Percentiles rank a stretch among this genome's conserved stretches.
These are phyloP conservation scores for Ailuropoda melanoleuca DNA, from an alignment of 2,113 vertebrate genomes.

Conservation along the genomic window DNA sequence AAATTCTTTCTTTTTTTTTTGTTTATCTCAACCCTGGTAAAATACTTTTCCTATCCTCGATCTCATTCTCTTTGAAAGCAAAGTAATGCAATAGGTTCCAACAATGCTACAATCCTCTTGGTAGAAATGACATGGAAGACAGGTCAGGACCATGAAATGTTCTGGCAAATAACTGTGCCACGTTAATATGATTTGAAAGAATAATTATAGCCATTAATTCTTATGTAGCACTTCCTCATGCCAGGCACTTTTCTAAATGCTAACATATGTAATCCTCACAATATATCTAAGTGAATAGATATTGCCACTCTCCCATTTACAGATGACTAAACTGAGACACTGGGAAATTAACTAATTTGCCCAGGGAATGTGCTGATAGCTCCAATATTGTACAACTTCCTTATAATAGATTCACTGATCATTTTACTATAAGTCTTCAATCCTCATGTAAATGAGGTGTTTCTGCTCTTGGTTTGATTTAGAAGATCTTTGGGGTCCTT, in stretches of 20 bases:
- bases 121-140: neutral
- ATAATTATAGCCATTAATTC: neutral
- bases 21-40: neutral
- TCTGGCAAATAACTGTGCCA: neutral
- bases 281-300: neutral
- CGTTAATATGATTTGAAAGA: neutral
- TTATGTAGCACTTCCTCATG: neutral
- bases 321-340: neutral
- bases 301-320: neutral
- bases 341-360: neutral
- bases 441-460: neutral
- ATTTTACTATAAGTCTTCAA: neutral
- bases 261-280: neutral
- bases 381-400: rapidly evolving
- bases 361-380: neutral
- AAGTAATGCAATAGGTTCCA: neutral
- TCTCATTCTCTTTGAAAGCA: neutral
- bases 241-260: neutral
- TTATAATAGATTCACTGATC: neutral
- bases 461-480: neutral
- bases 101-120: neutral
- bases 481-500: neutral
- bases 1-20: neutral
- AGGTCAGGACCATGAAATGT: neutral
- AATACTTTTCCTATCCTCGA: neutral